Evolutionary conservation across 2,888 invertebrate genomes (phyloP), one percentile per base, ranked within the genome.

Genomic region (Microctonus aethiopoides): DNA sequence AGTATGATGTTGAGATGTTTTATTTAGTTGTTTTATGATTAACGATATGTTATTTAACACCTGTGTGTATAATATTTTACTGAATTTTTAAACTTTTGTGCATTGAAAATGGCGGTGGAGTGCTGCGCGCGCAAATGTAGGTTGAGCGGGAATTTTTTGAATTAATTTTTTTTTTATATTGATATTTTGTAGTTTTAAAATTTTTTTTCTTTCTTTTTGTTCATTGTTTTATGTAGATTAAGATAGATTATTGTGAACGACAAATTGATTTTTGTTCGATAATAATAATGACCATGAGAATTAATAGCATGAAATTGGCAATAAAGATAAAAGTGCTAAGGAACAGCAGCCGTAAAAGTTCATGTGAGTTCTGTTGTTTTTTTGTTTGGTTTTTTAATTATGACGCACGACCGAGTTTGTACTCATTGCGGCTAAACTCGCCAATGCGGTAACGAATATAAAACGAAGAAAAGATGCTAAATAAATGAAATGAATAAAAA

Each of bases 231-330:
- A 16, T 59, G 16, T 10, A 34, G 22, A 59, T 59, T 20, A 34
- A 2, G 34, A 7, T 59, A 16, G 20, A 59, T 59, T 59, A 22
- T 22, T 34, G 34, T 34, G 59, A 20, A 36, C 20, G 13, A 59
- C 34, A 34, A 59, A 59, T 59, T 20, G 34, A 16, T 13, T 59
- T 34, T 59, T 16, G 34, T 59, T 46, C 5, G 46, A 46, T 46
- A 46, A 41, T 41, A 41, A 46, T 46, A 46, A 24, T 7, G 13
- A 39, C 41, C 41, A 41, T 39, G n/a, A 51, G 29, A 62, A 26
- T 51, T n/a, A 24, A 41, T 6, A 69, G 68, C 72, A 70, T 76
- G 73, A 76, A 75, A 75, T 76, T 74, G 63, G 69, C 69, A 68
- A 74, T 76, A 74, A 74, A 75, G 74, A 76, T 74, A 72, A 71